These are phyloP conservation scores for Ctenodactylus gundi DNA, from an alignment of 2,113 vertebrate genomes.

Conservation along the genomic window DNA sequence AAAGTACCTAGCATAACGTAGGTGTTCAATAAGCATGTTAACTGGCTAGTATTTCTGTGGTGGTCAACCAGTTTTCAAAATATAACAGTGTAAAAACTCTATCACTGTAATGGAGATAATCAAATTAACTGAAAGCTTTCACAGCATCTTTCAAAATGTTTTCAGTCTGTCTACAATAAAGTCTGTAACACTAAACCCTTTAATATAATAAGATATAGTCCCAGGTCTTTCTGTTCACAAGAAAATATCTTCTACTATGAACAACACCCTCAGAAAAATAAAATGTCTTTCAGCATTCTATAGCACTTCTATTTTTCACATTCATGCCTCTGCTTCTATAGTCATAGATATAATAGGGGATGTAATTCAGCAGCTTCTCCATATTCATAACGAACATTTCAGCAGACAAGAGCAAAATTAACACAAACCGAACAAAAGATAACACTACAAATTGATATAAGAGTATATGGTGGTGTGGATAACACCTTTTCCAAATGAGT, in stretches of 20 bases:
- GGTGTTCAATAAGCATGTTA: constrained; percentile 6
- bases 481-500: neutral
- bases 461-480: neutral
- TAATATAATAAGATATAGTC: neutral
- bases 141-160: constrained; percentile 3
- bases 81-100: constrained; percentile 21
- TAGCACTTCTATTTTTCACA: constrained; percentile 7
- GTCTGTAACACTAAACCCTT: constrained; percentile 3
- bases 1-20: neutral
- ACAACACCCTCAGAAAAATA: constrained; percentile 16
- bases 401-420: constrained; percentile 64
- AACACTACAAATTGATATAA: constrained; percentile 11
- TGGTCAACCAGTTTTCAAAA: constrained; percentile 53
- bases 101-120: neutral
- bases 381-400: constrained; percentile 50
- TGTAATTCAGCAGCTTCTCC: constrained; percentile 31
- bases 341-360: neutral
- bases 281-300: neutral
- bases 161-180: constrained; percentile 28
- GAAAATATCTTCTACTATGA: constrained; percentile 27
- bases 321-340: neutral
- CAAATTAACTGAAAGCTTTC: constrained; percentile 30
- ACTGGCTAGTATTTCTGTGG: constrained; percentile 45
- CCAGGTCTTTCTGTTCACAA: neutral
- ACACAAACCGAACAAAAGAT: constrained; percentile 64